Evolutionary conservation across 2,113 vertebrate genomes (phyloP), one percentile per base, ranked within the genome.

Genomic region (Hippocampus abdominalis): DNA sequence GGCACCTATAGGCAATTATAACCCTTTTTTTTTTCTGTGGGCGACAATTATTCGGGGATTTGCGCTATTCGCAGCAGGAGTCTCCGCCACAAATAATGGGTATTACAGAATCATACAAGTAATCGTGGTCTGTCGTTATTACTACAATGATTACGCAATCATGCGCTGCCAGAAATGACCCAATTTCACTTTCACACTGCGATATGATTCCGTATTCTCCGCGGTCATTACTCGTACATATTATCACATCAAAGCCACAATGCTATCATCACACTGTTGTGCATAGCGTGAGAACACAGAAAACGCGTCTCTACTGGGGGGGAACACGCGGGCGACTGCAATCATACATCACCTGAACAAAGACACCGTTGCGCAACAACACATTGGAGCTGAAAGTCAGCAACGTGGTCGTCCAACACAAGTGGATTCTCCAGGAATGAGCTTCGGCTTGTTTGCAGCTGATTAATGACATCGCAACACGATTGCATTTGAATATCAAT

Each of bases 401-500:
- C n/a, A 63, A 73, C 72, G 23, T 74, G 61, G 39, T 71, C 66
- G 66, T 48, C 62, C 2, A 69, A 54, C 44, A 67, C 21, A 9
- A 77, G 66, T n/a, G 71, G 42, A 77, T 71, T 65, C 21, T 70
- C 54, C 75, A 73, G 69, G 80, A 82, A 83, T 82, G 82, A 85
- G 62, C 51, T 73, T 70, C 72, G 11, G 18, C 49, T 46, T 63
- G 75, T 80, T 77, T 70, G 79, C 66, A 68, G 76, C 71, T 79
- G 84, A 89, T 84, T 83, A 84, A 90, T 86, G 84, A 81, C 63
- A 76, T 53, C 61, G 18, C 80, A 73, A 72, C 71, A 78, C 71
- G 81, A 88, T 81, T 84, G 70, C 68, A 81, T 86, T 82, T 86
- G 71, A 85, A 89, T 86, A 89, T 89, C 80, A 89, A 84, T 80